These are phyloP conservation scores for Poecilia velifera DNA, from an alignment of 2,797 vertebrate genomes.

Conservation along the genomic window DNA sequence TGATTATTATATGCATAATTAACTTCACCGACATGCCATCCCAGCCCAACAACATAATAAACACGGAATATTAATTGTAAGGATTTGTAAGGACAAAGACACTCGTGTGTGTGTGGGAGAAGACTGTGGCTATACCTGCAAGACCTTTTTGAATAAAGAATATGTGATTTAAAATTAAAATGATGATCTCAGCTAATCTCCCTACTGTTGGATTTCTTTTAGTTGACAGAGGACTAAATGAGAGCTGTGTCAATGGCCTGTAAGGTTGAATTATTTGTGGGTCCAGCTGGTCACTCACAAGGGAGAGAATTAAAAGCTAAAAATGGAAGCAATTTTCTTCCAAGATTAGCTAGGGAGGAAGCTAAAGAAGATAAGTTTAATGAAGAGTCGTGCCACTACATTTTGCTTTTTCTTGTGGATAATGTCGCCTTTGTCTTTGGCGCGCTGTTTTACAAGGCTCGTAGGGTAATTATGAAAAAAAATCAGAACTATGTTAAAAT, in stretches of 20 bases:
- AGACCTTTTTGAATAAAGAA: neutral
- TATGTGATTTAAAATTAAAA: neutral
- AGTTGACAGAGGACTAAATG: slow-evolving; percentile 46
- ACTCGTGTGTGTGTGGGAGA: slow-evolving; percentile 7
- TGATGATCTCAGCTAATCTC: slow-evolving; percentile 10
- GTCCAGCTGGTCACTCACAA: slow-evolving; percentile 70
- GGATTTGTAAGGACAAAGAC: slow-evolving; percentile 34
- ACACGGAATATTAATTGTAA: slow-evolving; percentile 3
- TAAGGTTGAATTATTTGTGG: slow-evolving; percentile 49
- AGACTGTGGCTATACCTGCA: neutral
- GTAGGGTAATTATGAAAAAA: slow-evolving; percentile 19
- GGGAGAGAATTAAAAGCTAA: slow-evolving; percentile 76
- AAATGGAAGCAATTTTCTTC: slow-evolving; percentile 78
- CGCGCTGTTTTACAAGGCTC: slow-evolving; percentile 23
- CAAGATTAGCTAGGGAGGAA: slow-evolving; percentile 69
- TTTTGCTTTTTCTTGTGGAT: slow-evolving; percentile 21
- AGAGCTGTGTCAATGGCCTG: slow-evolving; percentile 50
- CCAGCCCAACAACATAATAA: slow-evolving; percentile 15
- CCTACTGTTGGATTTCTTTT: slow-evolving; percentile 40
- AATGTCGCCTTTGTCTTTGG: slow-evolving; percentile 22
- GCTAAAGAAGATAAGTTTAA: slow-evolving; percentile 63
- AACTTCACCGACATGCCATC: slow-evolving; percentile 27
- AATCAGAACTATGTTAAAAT: neutral
- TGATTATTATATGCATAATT: slow-evolving; percentile 46
- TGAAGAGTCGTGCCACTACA: slow-evolving; percentile 63